Conservation (phyloP, 1,140 invertebrate species). For the Planococcus citri region DNA sequence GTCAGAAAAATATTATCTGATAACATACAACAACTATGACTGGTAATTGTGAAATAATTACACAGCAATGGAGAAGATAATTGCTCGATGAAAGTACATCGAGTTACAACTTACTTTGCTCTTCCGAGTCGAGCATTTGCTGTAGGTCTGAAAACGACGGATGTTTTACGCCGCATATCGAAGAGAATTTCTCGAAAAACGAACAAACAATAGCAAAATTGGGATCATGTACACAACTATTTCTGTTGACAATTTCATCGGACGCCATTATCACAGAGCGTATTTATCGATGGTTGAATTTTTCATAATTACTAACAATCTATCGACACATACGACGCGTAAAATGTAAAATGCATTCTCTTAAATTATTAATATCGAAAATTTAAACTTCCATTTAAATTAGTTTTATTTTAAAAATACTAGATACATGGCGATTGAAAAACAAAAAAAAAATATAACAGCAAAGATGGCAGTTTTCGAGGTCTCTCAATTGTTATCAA, state of each 20-base stretch:
- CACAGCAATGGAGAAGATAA: background rate
- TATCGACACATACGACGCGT: background rate
- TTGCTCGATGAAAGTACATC: background rate
- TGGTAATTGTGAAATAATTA: background rate
- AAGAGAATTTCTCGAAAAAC: constrained; percentile 78
- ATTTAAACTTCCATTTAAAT: background rate
- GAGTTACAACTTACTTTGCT: constrained; percentile 52
- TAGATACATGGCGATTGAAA: constrained; percentile 2
- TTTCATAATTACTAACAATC: background rate
- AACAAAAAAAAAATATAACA: background rate
- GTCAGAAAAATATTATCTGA: background rate
- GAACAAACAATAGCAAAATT: constrained; percentile 93
- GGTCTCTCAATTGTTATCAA: background rate
- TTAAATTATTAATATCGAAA: background rate
- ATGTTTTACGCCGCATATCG: constrained; percentile 58
- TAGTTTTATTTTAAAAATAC: background rate
- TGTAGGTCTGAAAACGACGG: constrained; percentile 70
- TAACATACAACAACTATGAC: background rate
- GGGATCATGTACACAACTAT: constrained; percentile 70
- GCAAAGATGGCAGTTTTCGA: background rate
- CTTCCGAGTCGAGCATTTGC: constrained; percentile 72
- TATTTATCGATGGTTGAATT: background rate
- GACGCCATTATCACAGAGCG: background rate
- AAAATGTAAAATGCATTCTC: background rate
- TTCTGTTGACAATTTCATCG: background rate